Base-by-base conservation (phyloP, 2,113 vertebrate species). In the Leptodactylus fuscus region DNA sequence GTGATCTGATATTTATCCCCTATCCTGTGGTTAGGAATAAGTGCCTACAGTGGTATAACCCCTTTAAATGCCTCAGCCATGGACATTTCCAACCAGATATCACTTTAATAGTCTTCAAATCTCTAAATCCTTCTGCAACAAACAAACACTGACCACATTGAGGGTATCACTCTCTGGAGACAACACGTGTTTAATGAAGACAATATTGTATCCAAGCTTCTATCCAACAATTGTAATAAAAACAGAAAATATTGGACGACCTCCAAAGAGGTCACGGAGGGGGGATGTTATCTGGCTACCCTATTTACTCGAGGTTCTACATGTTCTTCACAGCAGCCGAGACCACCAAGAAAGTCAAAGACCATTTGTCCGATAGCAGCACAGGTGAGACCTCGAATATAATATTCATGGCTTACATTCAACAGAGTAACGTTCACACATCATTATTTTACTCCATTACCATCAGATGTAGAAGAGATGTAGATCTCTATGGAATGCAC, bases 191-290 rank as follows among this genome's bases (percentile, higher is more conserved):
- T 58, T 58, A 58, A n/a, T 58, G 53, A 58, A 15, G 22, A 58
- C 15, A 4, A 65, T 29, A 65, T 65, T 65, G 10, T 74, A 41
- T 74, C 71, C 41, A 74, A 46, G n/a, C n/a, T n/a, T n/a, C n/a
- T n/a, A n/a, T 48, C 24, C 13, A 74, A 74, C 11, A 74, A n/a
- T 74, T 27, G n/a, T 74, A 48, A n/a, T n/a, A n/a, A 74, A 46
- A 74, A 15, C 11, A 48, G 4, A 48, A 48, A 46, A 46, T 46
- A n/a, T 46, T 74, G 41, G 71, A 41, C 24, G n/a, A 7, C 41
- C 41, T 36, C 41, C 71, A 74, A 65, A 46, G 22, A 46, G 48
- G 41, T 74, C n/a, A 46, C 7, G 24, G 24, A 65, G 12, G 13
- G 41, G 9, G 36, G 24, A 27, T 38, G 16, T 48, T 74, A 46